These are phyloP conservation scores for Sphecodes monilicornis DNA, from an alignment of 2,888 invertebrate species.

Conservation along the genomic window DNA sequence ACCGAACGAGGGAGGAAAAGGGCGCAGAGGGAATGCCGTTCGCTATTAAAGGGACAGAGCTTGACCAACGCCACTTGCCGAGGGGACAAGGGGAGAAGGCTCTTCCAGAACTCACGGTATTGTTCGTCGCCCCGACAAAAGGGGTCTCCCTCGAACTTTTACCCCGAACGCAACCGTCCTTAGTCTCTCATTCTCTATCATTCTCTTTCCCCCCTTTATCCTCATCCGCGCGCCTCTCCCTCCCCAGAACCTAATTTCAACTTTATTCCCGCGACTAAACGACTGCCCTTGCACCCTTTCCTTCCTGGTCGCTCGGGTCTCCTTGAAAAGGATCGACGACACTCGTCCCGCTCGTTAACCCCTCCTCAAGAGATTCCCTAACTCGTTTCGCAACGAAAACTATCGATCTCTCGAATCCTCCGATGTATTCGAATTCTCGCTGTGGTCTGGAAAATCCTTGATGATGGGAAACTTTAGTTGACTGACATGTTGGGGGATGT, in stretches of 20 bases:
- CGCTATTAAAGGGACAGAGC: conserved; percentile 73
- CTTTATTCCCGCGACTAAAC: conserved; percentile 56
- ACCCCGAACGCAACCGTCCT: conserved; percentile 49
- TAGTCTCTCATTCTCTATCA: conserved; percentile 27
- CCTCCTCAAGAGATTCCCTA: background rate
- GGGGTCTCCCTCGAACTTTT: conserved; percentile 57
- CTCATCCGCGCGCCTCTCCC: background rate
- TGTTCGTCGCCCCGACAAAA: conserved; percentile 69
- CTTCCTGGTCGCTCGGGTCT: conserved; percentile 14
- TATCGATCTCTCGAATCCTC: background rate
- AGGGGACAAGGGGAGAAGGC: background rate
- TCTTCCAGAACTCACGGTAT: conserved; percentile 50
- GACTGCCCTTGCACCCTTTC: conserved; percentile 43
- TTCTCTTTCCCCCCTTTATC: conserved; percentile 1
- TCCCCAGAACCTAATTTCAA: conserved; percentile 58
- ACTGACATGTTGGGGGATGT: no score
- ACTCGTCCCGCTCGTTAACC: conserved; percentile 11
- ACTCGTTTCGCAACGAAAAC: background rate
- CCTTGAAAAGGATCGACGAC: conserved; percentile 20
- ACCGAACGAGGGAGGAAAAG: conserved; percentile 5
- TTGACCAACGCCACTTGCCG: conserved; percentile 69
- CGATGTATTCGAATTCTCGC: background rate
- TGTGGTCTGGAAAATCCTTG: background rate
- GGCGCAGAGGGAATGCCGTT: background rate
- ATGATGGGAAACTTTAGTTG: no score